Evolutionary conservation across 2,888 invertebrate genomes (phyloP), one percentile per base, ranked within the genome.

Genomic region (Heterodera filipjevi): DNA sequence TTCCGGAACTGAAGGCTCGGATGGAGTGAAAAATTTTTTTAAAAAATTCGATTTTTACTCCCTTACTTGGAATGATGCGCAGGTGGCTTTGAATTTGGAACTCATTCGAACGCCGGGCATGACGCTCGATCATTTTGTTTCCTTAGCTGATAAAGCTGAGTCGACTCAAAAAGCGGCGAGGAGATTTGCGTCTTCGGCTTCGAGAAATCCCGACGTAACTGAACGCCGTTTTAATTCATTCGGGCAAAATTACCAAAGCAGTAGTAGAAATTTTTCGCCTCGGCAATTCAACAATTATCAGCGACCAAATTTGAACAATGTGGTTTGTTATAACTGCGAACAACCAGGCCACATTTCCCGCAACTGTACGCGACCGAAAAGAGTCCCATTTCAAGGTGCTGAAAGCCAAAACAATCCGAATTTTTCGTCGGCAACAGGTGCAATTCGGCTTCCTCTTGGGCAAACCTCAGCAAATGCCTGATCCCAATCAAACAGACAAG

Each of bases 91-190:
- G 12, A 64, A 33, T 27, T 32, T 74, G 39, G 74, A 74, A 33
- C 35, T 74, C 12, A 12, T 59, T 3, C 49, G 74, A 1, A 74
- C 53, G 0, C 74, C 74, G 12, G 46, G 46, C 22, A 74, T 74
- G 74, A 46, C 27, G 12, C 35, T 53, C 2, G 74, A 74, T 30
- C 39, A 39, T 14, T 74, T 74, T n/a, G 46, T 74, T 5, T 59
- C 74, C 39, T 22, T 74, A 22, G 74, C 74, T n/a, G 74, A n/a
- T 16, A 19, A 59, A n/a, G 74, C 74, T n/a, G 74, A 74, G 39
- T 39, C 49, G 2, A 66, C 53, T 10, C 59, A 74, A 49, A 74
- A 74, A 66, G 66, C 66, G 19, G 27, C 66, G 19, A 66, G 22
- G 32, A 66, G 35, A 66, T 32, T 59, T 8, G 53, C n/a, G 2